Evolutionary conservation across 2,797 vertebrate genomes (phyloP).

Genomic region (Prunella strophiata): DNA sequence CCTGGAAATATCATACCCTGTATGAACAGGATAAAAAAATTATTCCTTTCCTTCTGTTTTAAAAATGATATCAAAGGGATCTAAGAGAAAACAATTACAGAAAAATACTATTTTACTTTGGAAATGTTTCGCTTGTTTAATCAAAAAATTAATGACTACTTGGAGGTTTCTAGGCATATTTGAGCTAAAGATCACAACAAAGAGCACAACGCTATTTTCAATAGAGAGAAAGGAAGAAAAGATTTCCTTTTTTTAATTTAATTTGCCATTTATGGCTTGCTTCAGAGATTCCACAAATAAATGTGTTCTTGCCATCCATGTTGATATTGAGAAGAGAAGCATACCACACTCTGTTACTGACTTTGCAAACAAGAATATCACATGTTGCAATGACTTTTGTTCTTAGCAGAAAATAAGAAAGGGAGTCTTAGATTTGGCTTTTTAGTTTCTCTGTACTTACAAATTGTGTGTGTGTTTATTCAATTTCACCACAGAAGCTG

Average conservation of each 20-base stretch:
- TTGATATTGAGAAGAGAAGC: neutral
- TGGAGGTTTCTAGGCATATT: neutral
- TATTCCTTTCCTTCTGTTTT: neutral
- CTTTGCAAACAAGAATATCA: neutral
- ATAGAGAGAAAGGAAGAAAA: neutral
- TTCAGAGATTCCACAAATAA: neutral
- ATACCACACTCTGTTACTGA: neutral
- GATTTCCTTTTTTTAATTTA: neutral
- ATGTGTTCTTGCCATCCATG: neutral
- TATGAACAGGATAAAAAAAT: neutral
- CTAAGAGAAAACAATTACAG: neutral
- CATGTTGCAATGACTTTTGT: neutral
- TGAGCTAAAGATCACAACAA: neutral
- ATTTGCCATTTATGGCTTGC: neutral
- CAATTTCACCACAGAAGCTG: neutral
- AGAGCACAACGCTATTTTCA: neutral
- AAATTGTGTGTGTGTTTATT: neutral
- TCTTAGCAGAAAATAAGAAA: neutral
- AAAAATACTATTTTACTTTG: neutral
- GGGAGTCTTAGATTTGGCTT: neutral
- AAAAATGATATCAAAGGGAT: neutral
- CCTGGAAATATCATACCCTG: neutral
- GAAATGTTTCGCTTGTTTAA: neutral
- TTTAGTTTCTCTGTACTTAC: neutral
- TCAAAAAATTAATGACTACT: neutral